phyloP scores from a whole-genome alignment of 2,113 vertebrate species.

The Oxyura jamaicensis region DNA sequence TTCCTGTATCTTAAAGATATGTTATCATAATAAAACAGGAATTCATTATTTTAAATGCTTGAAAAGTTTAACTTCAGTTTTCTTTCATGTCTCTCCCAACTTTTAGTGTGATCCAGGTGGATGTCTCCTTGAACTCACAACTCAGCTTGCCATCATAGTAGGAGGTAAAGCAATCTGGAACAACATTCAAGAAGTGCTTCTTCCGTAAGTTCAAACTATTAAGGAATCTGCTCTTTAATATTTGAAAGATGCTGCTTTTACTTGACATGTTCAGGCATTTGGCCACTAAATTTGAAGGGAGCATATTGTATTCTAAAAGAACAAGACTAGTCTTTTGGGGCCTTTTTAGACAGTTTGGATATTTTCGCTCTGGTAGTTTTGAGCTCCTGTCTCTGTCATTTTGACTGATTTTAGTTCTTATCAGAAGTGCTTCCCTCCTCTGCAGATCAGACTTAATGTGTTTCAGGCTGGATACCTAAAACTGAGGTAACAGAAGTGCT shows the following conservation, averaged over 20 bases:
- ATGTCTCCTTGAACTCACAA: constrained; percentile 92
- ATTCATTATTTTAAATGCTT: not conserved
- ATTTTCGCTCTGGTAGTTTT: not conserved
- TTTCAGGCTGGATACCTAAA: not conserved
- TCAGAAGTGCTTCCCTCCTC: not conserved
- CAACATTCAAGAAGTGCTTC: constrained; percentile 92
- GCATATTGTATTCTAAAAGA: not conserved
- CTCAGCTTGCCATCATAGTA: constrained; percentile 92
- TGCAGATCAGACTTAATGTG: not conserved
- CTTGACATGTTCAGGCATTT: not conserved
- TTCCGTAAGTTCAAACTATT: constrained; percentile 84
- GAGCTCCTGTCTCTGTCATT: not conserved
- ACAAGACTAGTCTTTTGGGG: not conserved
- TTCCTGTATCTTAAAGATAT: not conserved
- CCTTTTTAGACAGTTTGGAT: not conserved
- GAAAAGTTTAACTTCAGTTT: not conserved
- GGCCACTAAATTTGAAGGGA: not conserved
- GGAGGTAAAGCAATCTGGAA: constrained; percentile 96
- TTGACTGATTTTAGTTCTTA: not conserved
- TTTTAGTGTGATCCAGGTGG: constrained; percentile 93
- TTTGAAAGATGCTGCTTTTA: not conserved
- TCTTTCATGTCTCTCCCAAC: not conserved
- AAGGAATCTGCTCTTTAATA: not conserved
- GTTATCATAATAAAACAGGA: not conserved
- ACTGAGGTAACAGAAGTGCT: not conserved